phyloP scores from a whole-genome alignment of 2,888 invertebrate genomes.

The Megalurothrips usitatus region DNA sequence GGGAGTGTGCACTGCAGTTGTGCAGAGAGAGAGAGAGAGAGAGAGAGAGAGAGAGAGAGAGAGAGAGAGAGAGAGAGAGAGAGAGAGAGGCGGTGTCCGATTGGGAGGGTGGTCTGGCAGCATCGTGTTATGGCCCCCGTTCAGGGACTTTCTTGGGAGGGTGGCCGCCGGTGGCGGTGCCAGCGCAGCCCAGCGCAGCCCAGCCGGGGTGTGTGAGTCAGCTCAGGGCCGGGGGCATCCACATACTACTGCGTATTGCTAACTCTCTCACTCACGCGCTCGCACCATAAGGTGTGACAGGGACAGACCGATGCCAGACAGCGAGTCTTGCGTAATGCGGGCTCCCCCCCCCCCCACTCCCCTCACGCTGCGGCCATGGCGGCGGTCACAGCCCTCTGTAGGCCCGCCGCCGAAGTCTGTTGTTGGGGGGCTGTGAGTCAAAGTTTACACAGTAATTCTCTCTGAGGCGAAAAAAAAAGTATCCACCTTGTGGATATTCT shows the following conservation, averaged over 20 bases:
- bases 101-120: background rate
- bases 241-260: background rate
- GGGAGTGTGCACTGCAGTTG: slow-evolving; percentile 13
- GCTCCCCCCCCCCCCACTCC: no score
- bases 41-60: background rate
- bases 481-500: no score
- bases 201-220: no score
- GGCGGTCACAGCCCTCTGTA: no score
- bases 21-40: background rate
- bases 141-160: background rate
- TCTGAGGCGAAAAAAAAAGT: no score
- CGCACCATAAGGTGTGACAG: background rate
- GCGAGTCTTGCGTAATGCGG: no score
- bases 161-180: background rate
- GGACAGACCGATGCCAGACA: no score
- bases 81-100: background rate
- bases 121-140: slow-evolving; percentile 1
- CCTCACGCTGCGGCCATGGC: no score
- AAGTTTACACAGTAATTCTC: no score
- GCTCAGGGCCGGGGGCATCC: background rate
- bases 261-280: background rate
- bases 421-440: no score
- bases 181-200: background rate
- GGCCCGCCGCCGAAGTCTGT: no score
- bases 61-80: background rate